Conservation (phyloP, 23 tunicate species). For the Styela clava region DNA sequence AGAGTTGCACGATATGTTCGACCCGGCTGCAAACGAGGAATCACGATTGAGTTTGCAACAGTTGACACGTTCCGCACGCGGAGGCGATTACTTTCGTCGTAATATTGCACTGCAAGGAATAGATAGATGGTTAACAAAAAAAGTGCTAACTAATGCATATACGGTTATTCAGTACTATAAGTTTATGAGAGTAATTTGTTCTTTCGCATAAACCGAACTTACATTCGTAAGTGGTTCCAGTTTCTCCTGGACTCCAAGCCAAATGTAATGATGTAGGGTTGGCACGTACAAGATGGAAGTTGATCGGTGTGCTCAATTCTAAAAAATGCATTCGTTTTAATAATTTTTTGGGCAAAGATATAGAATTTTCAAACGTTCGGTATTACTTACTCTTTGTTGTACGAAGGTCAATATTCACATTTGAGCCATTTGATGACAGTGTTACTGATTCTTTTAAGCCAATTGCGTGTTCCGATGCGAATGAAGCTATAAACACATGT, state of each 20-base stretch:
- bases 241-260: conserved; percentile 31
- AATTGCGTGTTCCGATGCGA: neutral
- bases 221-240: conserved; percentile 27
- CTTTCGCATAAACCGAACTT: no score
- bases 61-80: neutral
- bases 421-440: neutral
- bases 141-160: no score
- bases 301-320: conserved; percentile 10
- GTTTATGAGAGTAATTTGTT: no score
- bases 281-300: conserved; percentile 11
- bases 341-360: neutral
- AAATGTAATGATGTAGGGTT: conserved; percentile 18
- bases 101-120: conserved; percentile 27
- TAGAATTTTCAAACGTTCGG: no score
- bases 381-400: neutral
- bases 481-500: neutral
- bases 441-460: neutral
- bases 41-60: neutral
- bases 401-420: neutral
- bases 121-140: neutral
- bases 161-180: no score
- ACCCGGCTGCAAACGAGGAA: conserved; percentile 1
- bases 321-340: no score
- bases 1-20: conserved; percentile 8
- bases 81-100: neutral